Evolutionary conservation across 2,888 invertebrate genomes (phyloP).

Genomic region (Hydraecia micacea): DNA sequence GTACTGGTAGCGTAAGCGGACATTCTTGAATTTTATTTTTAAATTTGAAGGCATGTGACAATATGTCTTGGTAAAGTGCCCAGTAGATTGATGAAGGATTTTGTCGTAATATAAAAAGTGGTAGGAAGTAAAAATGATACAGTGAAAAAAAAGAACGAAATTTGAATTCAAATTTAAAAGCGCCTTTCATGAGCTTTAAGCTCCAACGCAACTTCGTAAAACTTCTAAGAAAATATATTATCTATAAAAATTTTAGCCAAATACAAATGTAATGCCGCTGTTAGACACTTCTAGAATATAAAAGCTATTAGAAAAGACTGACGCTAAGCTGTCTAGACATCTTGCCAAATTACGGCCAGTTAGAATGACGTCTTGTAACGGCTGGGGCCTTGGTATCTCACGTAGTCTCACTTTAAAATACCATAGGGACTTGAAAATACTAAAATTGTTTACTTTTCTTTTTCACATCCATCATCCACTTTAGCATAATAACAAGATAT

Average conservation of each 20-base stretch:
- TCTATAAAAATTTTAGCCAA: conserved; percentile 5
- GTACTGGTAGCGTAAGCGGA: not conserved
- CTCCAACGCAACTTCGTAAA: not conserved
- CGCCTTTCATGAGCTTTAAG: conserved; percentile 3
- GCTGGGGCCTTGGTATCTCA: conserved; percentile 34
- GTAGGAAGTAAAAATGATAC: not conserved
- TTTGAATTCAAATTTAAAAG: not conserved
- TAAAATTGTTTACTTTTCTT: conserved; percentile 27
- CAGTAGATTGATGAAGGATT: conserved; percentile 14
- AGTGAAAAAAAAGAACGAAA: not conserved
- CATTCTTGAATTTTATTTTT: conserved; percentile 23
- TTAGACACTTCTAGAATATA: conserved; percentile 52
- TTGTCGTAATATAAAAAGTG: not conserved
- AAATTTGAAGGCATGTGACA: conserved; percentile 11
- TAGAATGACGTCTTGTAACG: conserved; percentile 43
- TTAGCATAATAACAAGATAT: conserved; percentile 28
- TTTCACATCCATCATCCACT: conserved; percentile 30
- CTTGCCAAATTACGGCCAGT: conserved; percentile 56
- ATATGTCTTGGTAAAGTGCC: not conserved
- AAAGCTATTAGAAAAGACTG: conserved; percentile 61
- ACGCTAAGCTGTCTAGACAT: conserved; percentile 63
- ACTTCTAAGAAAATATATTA: conserved; percentile 4
- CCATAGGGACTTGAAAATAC: conserved; percentile 38
- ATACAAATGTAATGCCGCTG: conserved; percentile 36
- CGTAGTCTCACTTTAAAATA: conserved; percentile 33